A percentile compares a stretch with the other conserved stretches of the same genome.
phyloP scores from a whole-genome alignment of 30 jellyfish, hydroid and myxozoan genomes.

The Chrysaora quinquecirrha region DNA sequence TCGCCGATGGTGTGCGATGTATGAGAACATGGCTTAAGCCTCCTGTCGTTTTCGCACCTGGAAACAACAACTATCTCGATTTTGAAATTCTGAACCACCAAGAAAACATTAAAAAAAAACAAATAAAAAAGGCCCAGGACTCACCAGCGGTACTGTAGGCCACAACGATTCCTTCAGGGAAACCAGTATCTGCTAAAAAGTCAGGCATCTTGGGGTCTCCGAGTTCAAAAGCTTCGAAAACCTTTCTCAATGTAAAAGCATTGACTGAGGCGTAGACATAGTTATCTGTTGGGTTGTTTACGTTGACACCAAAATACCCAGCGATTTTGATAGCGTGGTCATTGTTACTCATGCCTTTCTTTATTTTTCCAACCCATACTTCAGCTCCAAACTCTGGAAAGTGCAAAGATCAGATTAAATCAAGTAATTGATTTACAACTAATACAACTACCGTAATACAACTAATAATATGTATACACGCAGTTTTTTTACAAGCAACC shows the following conservation, averaged over 20 bases:
- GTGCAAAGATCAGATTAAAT: not conserved
- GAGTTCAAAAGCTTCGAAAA: slow-evolving; percentile 49
- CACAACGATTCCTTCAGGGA: slow-evolving; percentile 42
- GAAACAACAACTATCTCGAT: no score
- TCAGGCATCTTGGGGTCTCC: slow-evolving; percentile 35
- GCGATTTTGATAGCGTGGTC: slow-evolving; percentile 42
- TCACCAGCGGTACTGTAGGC: slow-evolving; percentile 47
- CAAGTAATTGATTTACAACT: no score
- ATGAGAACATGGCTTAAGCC: no score
- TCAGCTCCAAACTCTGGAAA: slow-evolving; percentile 59
- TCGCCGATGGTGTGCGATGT: no score
- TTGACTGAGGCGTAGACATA: slow-evolving; percentile 51
- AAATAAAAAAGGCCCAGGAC: not conserved
- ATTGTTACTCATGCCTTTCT: slow-evolving; percentile 16
- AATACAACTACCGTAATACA: no score
- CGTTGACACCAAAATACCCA: slow-evolving; percentile 54
- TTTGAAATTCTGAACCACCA: no score
- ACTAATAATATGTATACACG: no score
- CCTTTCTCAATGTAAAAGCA: slow-evolving; percentile 28
- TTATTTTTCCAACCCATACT: slow-evolving; percentile 53
- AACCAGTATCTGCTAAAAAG: slow-evolving; percentile 30
- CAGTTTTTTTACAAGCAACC: no score
- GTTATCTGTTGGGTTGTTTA: slow-evolving; percentile 32
- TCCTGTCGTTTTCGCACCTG: no score
- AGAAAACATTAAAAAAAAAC: no score